Percentiles rank a stretch among this genome's conserved stretches.
phyloP scores from a whole-genome alignment of 2,888 invertebrate species.

The Erpobdella octoculata region DNA sequence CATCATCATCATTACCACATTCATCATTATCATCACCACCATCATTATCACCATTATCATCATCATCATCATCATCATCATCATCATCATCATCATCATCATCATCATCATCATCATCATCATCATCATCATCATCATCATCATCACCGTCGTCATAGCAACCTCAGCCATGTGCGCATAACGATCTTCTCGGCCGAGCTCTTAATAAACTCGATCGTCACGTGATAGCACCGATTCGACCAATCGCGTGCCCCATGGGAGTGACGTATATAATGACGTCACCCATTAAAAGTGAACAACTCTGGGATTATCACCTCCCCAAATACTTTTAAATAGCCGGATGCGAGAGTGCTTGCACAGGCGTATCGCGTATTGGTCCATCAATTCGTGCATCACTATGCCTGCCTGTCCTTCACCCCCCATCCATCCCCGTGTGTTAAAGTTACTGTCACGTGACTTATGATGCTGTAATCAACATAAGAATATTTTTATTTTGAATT shows the following conservation, averaged over 20 bases:
- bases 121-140: slow-evolving; percentile 7
- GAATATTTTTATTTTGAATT: too few relatives aligned
- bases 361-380: background rate
- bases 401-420: background rate
- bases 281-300: background rate
- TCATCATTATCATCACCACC: background rate
- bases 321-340: too few relatives aligned
- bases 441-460: too few relatives aligned
- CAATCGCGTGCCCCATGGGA: background rate
- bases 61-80: slow-evolving; percentile 6
- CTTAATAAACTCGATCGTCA: slow-evolving; percentile 12
- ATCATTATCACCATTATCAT: background rate
- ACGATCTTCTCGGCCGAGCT: background rate
- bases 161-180: too few relatives aligned
- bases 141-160: background rate
- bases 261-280: slow-evolving; percentile 13
- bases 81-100: background rate
- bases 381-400: background rate
- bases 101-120: slow-evolving; percentile 4
- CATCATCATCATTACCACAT: background rate
- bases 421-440: background rate
- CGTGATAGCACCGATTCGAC: slow-evolving; percentile 9
- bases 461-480: too few relatives aligned
- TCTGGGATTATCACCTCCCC: background rate
- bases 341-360: too few relatives aligned